Percentiles rank a stretch among this genome's conserved stretches.
Evolutionary conservation across 92 coral and sea anemone genomes (phyloP).

Genomic region (Phenganax marumi): DNA sequence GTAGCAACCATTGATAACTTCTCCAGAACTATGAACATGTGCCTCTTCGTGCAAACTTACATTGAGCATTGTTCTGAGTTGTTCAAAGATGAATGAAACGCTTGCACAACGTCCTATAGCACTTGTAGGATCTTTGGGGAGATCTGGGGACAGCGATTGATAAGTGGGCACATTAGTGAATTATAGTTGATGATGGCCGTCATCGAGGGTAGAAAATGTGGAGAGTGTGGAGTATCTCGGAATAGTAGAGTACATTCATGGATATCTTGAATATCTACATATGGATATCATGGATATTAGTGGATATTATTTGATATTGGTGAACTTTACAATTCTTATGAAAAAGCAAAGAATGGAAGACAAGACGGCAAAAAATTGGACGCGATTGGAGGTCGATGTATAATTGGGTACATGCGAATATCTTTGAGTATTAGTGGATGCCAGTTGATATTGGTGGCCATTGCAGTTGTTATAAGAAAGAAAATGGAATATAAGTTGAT

Average conservation of each 20-base stretch:
- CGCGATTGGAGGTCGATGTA: too few species aligned
- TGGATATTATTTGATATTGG: too few species aligned
- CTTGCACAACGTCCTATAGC: background rate
- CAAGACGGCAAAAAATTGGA: too few species aligned
- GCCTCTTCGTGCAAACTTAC: conserved; percentile 88
- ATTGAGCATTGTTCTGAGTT: conserved; percentile 90
- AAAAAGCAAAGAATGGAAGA: too few species aligned
- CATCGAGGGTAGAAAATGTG: background rate
- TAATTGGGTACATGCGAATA: background rate
- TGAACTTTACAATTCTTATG: too few species aligned
- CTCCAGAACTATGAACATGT: conserved; percentile 76
- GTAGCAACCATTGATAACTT: conserved; percentile 68
- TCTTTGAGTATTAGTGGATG: background rate
- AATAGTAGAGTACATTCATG: conserved; percentile 6
- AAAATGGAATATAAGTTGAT: background rate
- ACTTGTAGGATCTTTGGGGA: too few species aligned
- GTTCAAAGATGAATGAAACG: conserved; percentile 61
- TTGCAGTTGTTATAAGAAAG: background rate
- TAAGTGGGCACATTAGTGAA: too few species aligned
- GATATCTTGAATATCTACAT: conserved; percentile 6
- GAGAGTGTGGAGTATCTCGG: background rate
- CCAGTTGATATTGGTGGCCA: background rate
- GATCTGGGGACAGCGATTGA: too few species aligned
- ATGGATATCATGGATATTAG: background rate
- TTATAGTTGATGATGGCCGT: too few species aligned